phyloP scores from a whole-genome alignment of 2,888 invertebrate species.

The Drosophila hawaiiensis region DNA sequence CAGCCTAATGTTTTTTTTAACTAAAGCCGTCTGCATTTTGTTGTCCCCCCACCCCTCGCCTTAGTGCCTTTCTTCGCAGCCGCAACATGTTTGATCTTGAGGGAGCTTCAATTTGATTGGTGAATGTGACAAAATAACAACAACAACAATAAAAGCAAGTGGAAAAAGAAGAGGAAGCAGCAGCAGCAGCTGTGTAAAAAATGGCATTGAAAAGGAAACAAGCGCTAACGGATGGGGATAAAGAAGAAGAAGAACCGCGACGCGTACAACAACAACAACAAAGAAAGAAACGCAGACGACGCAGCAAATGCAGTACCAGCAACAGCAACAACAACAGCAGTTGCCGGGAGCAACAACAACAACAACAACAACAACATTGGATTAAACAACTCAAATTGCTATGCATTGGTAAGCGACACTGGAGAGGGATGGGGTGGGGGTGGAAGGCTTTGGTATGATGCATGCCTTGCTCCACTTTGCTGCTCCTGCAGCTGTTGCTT shows the following conservation, averaged over 20 bases:
- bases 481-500: constrained; percentile 45
- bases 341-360: constrained; percentile 30
- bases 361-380: constrained; percentile 64
- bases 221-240: constrained; percentile 7
- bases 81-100: constrained; percentile 25
- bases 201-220: constrained; percentile 50
- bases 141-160: constrained; percentile 19
- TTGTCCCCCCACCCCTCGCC: not conserved
- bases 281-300: constrained; percentile 40
- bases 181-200: constrained; percentile 30
- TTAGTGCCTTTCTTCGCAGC: not conserved
- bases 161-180: constrained; percentile 19
- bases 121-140: constrained; percentile 10
- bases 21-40: not conserved
- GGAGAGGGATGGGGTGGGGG: not conserved
- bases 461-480: not conserved
- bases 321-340: constrained; percentile 31
- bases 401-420: constrained; percentile 72
- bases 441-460: not conserved
- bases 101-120: constrained; percentile 17
- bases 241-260: constrained; percentile 26
- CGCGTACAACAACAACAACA: constrained; percentile 36
- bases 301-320: constrained; percentile 45
- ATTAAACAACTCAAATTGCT: constrained; percentile 78
- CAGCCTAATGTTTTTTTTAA: not conserved